These are phyloP conservation scores for Cheilinus undulatus DNA, from an alignment of 2,113 vertebrate genomes.

Conservation along the genomic window DNA sequence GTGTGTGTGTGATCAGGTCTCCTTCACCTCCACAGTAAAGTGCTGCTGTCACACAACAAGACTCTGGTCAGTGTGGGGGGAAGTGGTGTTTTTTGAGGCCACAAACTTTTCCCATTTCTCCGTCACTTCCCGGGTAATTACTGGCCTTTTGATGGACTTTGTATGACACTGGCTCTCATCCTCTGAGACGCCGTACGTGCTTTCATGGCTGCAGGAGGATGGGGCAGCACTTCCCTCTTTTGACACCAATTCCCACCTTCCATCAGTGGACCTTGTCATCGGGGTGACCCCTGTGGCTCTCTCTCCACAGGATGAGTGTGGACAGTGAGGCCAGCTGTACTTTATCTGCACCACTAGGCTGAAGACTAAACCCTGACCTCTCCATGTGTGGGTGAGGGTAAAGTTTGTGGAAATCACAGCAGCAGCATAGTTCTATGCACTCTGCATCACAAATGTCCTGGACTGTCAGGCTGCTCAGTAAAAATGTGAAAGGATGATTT, in stretches of 20 bases:
- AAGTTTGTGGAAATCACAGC: conserved; percentile 30
- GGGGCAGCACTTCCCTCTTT: conserved; percentile 50
- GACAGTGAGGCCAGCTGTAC: conserved; percentile 68
- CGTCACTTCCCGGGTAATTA: conserved; percentile 90
- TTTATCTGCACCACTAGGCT: conserved; percentile 72
- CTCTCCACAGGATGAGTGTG: conserved; percentile 57
- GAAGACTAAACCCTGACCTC: conserved; percentile 59
- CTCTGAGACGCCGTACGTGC: conserved; percentile 65
- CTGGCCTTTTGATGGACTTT: conserved; percentile 87
- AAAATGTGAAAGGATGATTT: conserved; percentile 50
- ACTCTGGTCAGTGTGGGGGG: conserved; percentile 36
- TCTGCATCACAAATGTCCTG: conserved; percentile 25
- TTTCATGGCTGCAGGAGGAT: conserved; percentile 64
- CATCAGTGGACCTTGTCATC: conserved; percentile 75
- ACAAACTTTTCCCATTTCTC: conserved; percentile 90
- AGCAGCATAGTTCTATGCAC: conserved; percentile 18
- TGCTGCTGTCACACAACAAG: conserved; percentile 74
- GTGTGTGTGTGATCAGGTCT: conserved; percentile 44
- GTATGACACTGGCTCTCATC: conserved; percentile 81
- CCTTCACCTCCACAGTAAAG: conserved; percentile 64
- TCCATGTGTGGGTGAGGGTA: conserved; percentile 4
- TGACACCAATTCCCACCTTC: conserved; percentile 73
- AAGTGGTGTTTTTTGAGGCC: conserved; percentile 67
- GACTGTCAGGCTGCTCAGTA: conserved; percentile 44
- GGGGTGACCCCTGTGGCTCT: conserved; percentile 81